Evolutionary conservation across 2,797 vertebrate genomes (phyloP).

Genomic region (Eulemur coronatus): DNA sequence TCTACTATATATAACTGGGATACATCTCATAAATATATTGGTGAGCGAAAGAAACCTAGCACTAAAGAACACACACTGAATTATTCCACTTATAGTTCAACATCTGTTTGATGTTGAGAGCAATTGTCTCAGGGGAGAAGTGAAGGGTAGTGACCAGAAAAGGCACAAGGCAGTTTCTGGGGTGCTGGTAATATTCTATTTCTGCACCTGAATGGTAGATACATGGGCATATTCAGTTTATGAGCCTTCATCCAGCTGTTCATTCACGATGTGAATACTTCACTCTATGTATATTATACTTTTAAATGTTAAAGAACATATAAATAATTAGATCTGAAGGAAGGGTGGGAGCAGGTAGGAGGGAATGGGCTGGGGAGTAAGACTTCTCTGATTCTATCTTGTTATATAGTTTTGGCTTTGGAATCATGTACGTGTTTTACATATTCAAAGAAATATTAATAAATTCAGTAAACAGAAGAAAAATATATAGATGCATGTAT

Average conservation of each 20-base stretch:
- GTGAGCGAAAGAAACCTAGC: neutral
- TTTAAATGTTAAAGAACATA: slow-evolving; percentile 1
- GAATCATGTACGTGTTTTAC: neutral
- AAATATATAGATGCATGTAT: neutral
- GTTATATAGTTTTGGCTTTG: neutral
- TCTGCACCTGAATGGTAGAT: neutral
- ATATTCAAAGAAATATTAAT: slow-evolving; percentile 4
- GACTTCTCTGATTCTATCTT: neutral
- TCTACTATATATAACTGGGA: neutral
- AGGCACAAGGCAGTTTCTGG: neutral
- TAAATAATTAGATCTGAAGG: neutral
- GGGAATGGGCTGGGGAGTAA: neutral
- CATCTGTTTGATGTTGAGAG: neutral
- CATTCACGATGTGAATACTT: neutral
- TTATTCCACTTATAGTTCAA: neutral
- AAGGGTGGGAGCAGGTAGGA: neutral
- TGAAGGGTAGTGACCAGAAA: neutral
- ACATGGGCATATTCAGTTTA: neutral
- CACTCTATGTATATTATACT: neutral
- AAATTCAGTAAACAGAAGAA: slow-evolving; percentile 6
- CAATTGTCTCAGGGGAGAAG: neutral
- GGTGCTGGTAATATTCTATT: neutral
- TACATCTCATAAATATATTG: neutral
- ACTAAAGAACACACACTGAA: neutral
- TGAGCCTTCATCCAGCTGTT: neutral